These are phyloP conservation scores for Anguilla anguilla DNA, from an alignment of 2,797 vertebrate genomes.

Conservation along the genomic window DNA sequence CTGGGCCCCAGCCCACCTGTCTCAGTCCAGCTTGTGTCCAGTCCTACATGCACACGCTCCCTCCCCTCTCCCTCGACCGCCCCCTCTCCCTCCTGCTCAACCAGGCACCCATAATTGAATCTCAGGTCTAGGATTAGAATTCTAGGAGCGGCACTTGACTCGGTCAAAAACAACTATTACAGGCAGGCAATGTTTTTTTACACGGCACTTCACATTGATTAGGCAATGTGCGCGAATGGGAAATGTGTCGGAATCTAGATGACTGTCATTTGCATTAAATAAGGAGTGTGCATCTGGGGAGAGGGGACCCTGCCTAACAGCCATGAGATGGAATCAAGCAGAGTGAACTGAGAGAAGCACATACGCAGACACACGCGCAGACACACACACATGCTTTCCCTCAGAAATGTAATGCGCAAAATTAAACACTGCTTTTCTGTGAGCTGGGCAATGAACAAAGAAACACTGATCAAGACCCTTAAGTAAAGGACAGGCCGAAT, in stretches of 20 bases:
- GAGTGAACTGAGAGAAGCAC: slow-evolving; percentile 47
- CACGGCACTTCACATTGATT: slow-evolving; percentile 99
- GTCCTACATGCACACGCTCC: not conserved
- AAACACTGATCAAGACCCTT: slow-evolving; percentile 10
- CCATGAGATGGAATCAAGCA: slow-evolving; percentile 58
- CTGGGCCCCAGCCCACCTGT: slow-evolving; percentile 25
- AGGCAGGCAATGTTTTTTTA: slow-evolving; percentile 95
- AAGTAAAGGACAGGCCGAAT: not conserved
- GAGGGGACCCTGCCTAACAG: slow-evolving; percentile 53
- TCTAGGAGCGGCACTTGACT: slow-evolving; percentile 99
- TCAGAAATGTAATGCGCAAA: not conserved
- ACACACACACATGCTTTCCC: slow-evolving; percentile 5
- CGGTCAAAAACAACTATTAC: slow-evolving; percentile 99
- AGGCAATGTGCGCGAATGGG: slow-evolving; percentile 93
- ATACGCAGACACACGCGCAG: slow-evolving; percentile 18
- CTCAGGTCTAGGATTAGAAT: slow-evolving; percentile 98
- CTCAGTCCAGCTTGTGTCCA: slow-evolving; percentile 30
- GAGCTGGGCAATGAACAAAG: not conserved
- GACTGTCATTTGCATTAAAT: slow-evolving; percentile 99
- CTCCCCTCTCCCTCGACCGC: not conserved
- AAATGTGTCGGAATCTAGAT: slow-evolving; percentile 94
- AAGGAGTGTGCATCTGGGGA: slow-evolving; percentile 86
- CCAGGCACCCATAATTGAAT: slow-evolving; percentile 87
- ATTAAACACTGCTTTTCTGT: not conserved
- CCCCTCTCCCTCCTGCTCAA: slow-evolving; percentile 71